These are phyloP conservation scores for Rhagium mordax DNA, from an alignment of 2,888 invertebrate genomes.

Conservation along the genomic window DNA sequence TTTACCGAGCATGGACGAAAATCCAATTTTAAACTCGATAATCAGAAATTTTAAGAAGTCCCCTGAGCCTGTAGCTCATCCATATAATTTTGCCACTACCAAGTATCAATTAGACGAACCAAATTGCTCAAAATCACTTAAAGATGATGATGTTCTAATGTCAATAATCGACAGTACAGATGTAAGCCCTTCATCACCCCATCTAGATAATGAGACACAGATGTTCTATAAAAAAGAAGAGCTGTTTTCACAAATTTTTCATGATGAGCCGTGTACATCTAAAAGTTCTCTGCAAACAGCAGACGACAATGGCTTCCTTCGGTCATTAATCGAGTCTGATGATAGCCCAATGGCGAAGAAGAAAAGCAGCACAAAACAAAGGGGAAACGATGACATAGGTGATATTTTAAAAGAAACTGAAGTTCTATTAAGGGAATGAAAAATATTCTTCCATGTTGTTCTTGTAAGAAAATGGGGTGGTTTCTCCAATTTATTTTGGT, in stretches of 20 bases:
- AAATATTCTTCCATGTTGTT: not conserved
- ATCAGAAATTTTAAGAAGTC: slow-evolving; percentile 43
- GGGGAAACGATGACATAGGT: not conserved
- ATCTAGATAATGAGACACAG: slow-evolving; percentile 19
- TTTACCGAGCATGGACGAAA: slow-evolving; percentile 48
- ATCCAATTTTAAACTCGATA: slow-evolving; percentile 48
- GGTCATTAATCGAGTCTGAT: not conserved
- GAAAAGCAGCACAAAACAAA: not conserved
- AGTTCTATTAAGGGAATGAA: slow-evolving; percentile 8
- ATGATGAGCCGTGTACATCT: slow-evolving; percentile 10
- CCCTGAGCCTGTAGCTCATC: slow-evolving; percentile 30
- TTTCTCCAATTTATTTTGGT: not conserved
- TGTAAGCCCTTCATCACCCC: not conserved
- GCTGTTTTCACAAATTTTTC: slow-evolving; percentile 37
- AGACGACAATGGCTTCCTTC: slow-evolving; percentile 5
- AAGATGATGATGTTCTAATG: slow-evolving; percentile 33
- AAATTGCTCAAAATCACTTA: not conserved
- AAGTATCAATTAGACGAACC: slow-evolving; percentile 11
- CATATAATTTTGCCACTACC: not conserved
- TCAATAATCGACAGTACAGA: slow-evolving; percentile 35
- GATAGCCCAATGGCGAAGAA: not conserved
- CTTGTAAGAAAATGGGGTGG: not conserved
- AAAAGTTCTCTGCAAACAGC: not conserved
- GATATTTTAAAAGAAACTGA: slow-evolving; percentile 25
- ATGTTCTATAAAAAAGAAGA: slow-evolving; percentile 36